Base-by-base conservation (phyloP, 2,113 vertebrate genomes). In the Chaetodon trifascialis region DNA sequence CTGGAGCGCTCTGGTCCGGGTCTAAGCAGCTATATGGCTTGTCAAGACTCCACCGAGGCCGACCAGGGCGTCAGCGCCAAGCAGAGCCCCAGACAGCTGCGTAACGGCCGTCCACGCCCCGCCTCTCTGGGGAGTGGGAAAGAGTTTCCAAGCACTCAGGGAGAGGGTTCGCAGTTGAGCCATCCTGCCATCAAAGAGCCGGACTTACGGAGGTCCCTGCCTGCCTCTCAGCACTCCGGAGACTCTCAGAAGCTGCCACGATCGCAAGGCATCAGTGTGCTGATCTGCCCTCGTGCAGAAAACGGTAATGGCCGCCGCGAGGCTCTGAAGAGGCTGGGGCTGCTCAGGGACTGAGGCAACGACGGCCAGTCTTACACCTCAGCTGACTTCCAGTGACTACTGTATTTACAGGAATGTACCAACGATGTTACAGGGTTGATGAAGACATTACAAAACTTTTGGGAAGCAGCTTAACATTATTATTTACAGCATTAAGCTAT, bases 271-370 rank as follows among this genome's bases (percentile, higher is more conserved):
- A 91, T 98, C 87, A 99, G 97, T 1, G 97, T 99, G 17, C 94
- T 96, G 75, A 97, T 98, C 86, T 94, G 96, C 36, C 97, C 98
- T 0, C 95, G 93, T 0, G 92, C 94, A 0, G 38, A 94, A 0
- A 93, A 96, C 0, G 95, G 84, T 0, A 96, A 95, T 40, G 91
- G 96, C 70, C 94, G 96, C 2, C 94, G 92, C 0, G 94, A 96
- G 66, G 98, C 98, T 0, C 92, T 99, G 77, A 97, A 88, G 91
- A 99, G 97, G 87, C 92, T 99, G 3, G 98, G 98, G 2, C 94
- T 99, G 79, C 87, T 98, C 58, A 96, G 96, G 88, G 95, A 99
- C 64, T 98, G 94, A 93, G 12, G 10, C 36, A 3, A 3, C 5
- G 0, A 2, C 34, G 5, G 15, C 0, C 3, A 49, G 21, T 25